Conservation (phyloP, 2,888 invertebrate species). For the Acronicta leporina region DNA sequence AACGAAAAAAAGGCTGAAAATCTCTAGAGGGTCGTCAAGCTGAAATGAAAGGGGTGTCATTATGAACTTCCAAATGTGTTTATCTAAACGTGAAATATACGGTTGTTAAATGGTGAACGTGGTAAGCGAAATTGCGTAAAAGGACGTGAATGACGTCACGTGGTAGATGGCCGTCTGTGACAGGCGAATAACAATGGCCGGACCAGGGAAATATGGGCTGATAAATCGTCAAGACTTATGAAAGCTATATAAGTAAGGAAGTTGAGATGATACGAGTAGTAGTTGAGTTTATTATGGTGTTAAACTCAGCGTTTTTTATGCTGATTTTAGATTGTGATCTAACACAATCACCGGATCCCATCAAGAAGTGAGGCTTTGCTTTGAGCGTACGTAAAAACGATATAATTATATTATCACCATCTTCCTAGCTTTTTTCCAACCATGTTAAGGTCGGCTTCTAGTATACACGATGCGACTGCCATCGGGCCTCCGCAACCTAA, state of each 20-base stretch:
- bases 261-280: constrained; percentile 8
- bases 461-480: too few species aligned
- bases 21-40: constrained; percentile 57
- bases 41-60: constrained; percentile 63
- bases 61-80: constrained; percentile 64
- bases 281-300: too few species aligned
- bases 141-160: constrained; percentile 28
- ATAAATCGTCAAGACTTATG: constrained; percentile 40
- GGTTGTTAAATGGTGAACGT: constrained; percentile 54
- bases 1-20: constrained; percentile 57
- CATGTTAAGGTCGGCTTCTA: too few species aligned
- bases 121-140: constrained; percentile 55
- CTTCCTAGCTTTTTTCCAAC: too few species aligned
- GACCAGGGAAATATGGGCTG: constrained; percentile 35
- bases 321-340: too few species aligned
- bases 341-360: too few species aligned
- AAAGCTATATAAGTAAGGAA: constrained; percentile 19
- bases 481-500: too few species aligned
- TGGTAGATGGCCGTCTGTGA: constrained; percentile 31
- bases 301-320: too few species aligned
- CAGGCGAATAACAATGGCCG: constrained; percentile 36
- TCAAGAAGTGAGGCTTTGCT: too few species aligned
- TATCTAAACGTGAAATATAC: constrained; percentile 65
- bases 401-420: too few species aligned
- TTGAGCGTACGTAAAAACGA: too few species aligned